These are phyloP conservation scores for Eubasilissa regina DNA, from an alignment of 1,140 invertebrate genomes.

Conservation along the genomic window DNA sequence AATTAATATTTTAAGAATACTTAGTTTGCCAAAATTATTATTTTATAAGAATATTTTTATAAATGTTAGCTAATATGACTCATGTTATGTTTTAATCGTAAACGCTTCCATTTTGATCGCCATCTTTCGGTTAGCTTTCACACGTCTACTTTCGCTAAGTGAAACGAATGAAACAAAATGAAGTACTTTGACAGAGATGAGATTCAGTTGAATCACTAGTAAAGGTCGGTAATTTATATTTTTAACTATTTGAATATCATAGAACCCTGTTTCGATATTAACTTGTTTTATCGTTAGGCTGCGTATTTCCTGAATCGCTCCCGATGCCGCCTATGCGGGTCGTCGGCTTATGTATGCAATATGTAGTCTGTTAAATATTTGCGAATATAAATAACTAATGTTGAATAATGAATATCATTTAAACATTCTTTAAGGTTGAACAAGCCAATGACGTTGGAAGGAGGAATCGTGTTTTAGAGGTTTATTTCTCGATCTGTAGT, in stretches of 20 bases:
- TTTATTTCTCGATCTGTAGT: slow-evolving; percentile 1
- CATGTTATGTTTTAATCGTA: slow-evolving; percentile 34
- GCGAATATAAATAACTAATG: background rate
- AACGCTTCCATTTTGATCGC: slow-evolving; percentile 50
- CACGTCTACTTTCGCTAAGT: slow-evolving; percentile 47
- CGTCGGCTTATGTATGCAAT: background rate
- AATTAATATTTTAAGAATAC: background rate
- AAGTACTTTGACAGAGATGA: slow-evolving; percentile 47
- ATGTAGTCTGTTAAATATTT: slow-evolving; percentile 1
- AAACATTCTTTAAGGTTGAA: slow-evolving; percentile 25
- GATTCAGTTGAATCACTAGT: slow-evolving; percentile 29
- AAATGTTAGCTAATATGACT: slow-evolving; percentile 42
- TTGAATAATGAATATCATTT: slow-evolving; percentile 2
- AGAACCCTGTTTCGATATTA: slow-evolving; percentile 27
- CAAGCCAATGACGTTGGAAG: background rate
- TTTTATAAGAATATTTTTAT: background rate
- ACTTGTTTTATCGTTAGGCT: slow-evolving; percentile 38
- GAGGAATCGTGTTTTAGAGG: background rate
- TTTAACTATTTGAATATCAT: slow-evolving; percentile 40
- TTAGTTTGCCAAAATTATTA: background rate
- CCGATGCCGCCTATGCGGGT: slow-evolving; percentile 30
- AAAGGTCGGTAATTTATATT: slow-evolving; percentile 47
- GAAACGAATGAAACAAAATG: slow-evolving; percentile 42
- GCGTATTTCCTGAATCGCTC: slow-evolving; percentile 4
- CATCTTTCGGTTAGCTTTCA: slow-evolving; percentile 51